Evolutionary conservation across 23 tunicate genomes (phyloP).

Genomic region (Halocynthia roretzi): DNA sequence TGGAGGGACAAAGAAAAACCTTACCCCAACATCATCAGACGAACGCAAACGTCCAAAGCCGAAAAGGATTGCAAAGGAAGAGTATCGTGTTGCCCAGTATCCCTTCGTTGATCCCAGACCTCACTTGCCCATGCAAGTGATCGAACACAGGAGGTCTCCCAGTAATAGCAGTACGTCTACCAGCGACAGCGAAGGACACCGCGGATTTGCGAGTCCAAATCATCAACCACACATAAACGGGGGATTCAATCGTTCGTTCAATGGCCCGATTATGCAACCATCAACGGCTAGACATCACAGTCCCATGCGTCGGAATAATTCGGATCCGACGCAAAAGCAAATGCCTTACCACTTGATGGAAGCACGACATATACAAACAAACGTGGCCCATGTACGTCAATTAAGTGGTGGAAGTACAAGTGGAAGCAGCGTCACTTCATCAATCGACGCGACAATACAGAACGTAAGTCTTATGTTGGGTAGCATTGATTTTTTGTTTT

Average conservation of each 20-base stretch:
- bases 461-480: not conserved
- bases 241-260: constrained; percentile 1
- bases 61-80: constrained; percentile 58
- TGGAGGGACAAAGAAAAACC: constrained; percentile 49
- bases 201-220: constrained; percentile 7
- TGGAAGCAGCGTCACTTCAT: not conserved
- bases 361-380: constrained; percentile 12
- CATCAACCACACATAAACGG: not conserved
- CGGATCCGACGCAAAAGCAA: not conserved
- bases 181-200: constrained; percentile 23
- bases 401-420: constrained; percentile 4
- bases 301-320: constrained; percentile 14
- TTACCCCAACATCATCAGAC: constrained; percentile 95
- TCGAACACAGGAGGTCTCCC: constrained; percentile 5
- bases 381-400: constrained; percentile 36
- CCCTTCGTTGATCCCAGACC: not conserved
- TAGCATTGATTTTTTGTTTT: too few relatives aligned
- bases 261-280: constrained; percentile 13
- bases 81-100: constrained; percentile 2
- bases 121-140: not conserved
- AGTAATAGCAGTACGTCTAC: constrained; percentile 21
- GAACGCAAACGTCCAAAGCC: constrained; percentile 68
- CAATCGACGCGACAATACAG: not conserved
- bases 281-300: not conserved
- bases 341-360: constrained; percentile 15